Conservation (phyloP, 2,888 invertebrate genomes). For the Calliscelio sp. region DNA sequence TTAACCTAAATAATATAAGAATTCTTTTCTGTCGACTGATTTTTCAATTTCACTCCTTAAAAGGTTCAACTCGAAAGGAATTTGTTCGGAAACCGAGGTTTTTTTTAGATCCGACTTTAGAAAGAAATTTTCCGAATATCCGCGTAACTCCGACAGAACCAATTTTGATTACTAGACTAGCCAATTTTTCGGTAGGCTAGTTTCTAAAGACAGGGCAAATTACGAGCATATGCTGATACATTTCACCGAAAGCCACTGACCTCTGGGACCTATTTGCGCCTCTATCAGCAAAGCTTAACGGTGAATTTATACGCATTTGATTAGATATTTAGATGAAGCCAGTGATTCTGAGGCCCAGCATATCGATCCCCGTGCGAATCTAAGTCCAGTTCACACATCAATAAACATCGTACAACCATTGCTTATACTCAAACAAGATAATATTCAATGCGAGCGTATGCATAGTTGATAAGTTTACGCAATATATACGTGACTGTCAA, state of each 20-base stretch:
- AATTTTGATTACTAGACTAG: conserved; percentile 22
- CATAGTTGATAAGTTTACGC: no score
- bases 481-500: no score
- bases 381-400: neutral
- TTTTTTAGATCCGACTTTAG: no score
- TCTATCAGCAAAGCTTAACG: conserved; percentile 32
- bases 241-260: conserved; percentile 4
- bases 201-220: conserved; percentile 9
- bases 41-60: no score
- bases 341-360: neutral
- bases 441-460: neutral
- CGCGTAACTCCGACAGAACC: neutral
- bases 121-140: neutral
- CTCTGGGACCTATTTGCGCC: conserved; percentile 42
- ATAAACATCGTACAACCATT: conserved; percentile 4
- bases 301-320: conserved; percentile 48
- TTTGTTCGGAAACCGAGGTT: no score
- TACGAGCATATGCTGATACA: conserved; percentile 23
- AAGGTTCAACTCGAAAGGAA: no score
- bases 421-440: neutral
- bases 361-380: conserved; percentile 8
- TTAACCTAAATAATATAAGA: no score
- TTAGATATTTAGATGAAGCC: conserved; percentile 35
- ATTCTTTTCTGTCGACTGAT: no score
- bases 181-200: neutral